Conservation (phyloP, 2,888 invertebrate species). For the Synergus umbraculus region DNA sequence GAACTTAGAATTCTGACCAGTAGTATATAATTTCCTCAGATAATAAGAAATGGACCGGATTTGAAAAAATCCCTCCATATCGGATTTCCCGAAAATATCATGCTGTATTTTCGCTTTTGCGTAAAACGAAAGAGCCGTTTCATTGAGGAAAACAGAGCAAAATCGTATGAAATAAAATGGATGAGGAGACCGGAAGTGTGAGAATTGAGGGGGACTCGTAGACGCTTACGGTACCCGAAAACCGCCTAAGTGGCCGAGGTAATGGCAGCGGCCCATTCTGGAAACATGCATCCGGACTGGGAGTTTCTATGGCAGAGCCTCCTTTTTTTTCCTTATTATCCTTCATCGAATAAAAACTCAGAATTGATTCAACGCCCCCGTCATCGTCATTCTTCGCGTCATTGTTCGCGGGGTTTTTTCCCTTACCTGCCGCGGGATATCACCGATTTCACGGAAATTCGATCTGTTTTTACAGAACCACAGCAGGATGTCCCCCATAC, state of each 20-base stretch:
- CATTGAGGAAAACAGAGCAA: neutral
- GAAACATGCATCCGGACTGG: slow-evolving; percentile 66
- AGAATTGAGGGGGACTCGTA: slow-evolving; percentile 29
- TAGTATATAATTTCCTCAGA: slow-evolving; percentile 21
- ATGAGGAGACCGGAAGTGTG: slow-evolving; percentile 36
- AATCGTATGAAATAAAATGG: slow-evolving; percentile 17
- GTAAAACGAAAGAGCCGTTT: slow-evolving; percentile 28
- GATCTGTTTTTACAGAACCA: slow-evolving; percentile 67
- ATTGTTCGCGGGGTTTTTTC: slow-evolving; percentile 52
- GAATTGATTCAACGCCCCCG: slow-evolving; percentile 63
- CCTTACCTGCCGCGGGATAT: slow-evolving; percentile 65
- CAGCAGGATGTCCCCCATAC: slow-evolving; percentile 42
- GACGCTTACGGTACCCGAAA: slow-evolving; percentile 41
- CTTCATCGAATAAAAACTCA: slow-evolving; percentile 60
- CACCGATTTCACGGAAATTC: slow-evolving; percentile 73
- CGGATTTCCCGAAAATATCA: slow-evolving; percentile 60
- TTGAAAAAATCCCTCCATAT: slow-evolving; percentile 47
- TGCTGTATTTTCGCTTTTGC: slow-evolving; percentile 64
- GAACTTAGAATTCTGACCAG: no score
- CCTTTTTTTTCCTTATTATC: slow-evolving; percentile 59
- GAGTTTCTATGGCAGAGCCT: slow-evolving; percentile 67
- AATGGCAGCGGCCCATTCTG: slow-evolving; percentile 65
- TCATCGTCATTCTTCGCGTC: slow-evolving; percentile 57
- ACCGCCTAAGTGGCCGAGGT: slow-evolving; percentile 63
- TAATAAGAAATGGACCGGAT: slow-evolving; percentile 43